Base-by-base conservation (phyloP, 30 jellyfish, hydroid and myxozoan species). In the Aurelia coerulea region DNA sequence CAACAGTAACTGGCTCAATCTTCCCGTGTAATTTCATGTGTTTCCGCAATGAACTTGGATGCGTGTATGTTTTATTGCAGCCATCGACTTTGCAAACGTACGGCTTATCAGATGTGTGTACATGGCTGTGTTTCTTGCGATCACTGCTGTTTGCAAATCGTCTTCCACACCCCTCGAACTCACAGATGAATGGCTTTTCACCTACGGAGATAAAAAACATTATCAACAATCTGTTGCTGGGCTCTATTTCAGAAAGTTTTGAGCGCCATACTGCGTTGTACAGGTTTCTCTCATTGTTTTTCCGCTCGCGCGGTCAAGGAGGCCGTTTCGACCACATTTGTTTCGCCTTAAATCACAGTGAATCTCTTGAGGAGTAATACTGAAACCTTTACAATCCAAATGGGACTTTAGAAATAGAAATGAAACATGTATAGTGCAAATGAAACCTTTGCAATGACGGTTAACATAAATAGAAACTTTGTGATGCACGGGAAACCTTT, bases 1-100 rank as follows among this genome's bases (percentile, higher is more conserved):
- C 32, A 29, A 18, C 23, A 10, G 68, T 10, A 23, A 78, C 82
- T 4, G 78, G 53, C 42, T 89, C 97, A 29, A 80, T 65, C 88
- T 89, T 89, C 41, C 97, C 97, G 49, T 89, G 97, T 32, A 89
- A 80, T 59, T 89, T 89, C 97, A 89, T 89, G 81, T 89, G 97
- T 59, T 89, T 89, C 54, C 97, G 76, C 49, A 89, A 65, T 19
- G 92, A 78, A 63, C 97, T 89, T 63, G 97, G 97, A 71, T 89
- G 97, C 33, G 97, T 89, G 88, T 89, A 89, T 19, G 97, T 89
- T 78, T 89, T 89, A 62, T 89, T 89, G 88, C 97, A 89, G 3
- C 97, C 97, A 23, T 89, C 97, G 41, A 89, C 97, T 62, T 89
- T 89, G 86, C 97, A 89, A 3, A 89, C 84, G 71, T 89, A 89